These are phyloP conservation scores for Nephila pilipes DNA, from an alignment of 1,140 invertebrate genomes.

Conservation along the genomic window DNA sequence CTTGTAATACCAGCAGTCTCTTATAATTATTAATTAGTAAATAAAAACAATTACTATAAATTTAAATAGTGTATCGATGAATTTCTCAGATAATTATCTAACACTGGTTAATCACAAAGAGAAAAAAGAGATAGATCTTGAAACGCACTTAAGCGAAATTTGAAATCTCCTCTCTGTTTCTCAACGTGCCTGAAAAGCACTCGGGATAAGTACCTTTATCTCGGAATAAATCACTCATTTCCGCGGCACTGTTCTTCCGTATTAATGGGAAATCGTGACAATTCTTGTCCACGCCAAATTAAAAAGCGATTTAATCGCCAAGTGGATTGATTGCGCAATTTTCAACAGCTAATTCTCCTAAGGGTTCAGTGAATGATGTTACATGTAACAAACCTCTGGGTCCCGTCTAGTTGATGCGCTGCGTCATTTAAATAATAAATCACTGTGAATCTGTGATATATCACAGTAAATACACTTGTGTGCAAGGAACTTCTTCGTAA, in stretches of 20 bases:
- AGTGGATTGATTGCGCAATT: conserved; percentile 22
- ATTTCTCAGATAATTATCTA: neutral
- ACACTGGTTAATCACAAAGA: neutral
- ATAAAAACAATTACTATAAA: too few species aligned
- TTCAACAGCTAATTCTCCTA: conserved; percentile 25
- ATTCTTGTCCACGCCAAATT: conserved; percentile 39
- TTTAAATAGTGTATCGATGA: neutral
- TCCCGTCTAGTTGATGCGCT: conserved; percentile 12
- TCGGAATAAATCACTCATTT: conserved; percentile 22
- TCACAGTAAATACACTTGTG: neutral
- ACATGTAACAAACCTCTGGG: conserved; percentile 32
- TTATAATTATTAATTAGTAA: too few species aligned
- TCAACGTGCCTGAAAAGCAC: neutral
- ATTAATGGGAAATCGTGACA: conserved; percentile 37
- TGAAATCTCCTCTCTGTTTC: neutral
- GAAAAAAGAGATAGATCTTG: neutral
- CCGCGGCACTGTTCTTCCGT: neutral
- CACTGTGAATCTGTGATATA: conserved; percentile 8
- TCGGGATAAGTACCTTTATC: neutral
- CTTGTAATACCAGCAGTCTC: too few species aligned
- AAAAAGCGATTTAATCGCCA: conserved; percentile 45
- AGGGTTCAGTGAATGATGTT: conserved; percentile 30
- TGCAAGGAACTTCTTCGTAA: neutral
- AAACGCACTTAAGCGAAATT: neutral
- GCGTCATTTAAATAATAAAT: conserved; percentile 36